Evolutionary conservation across 2,888 invertebrate species (phyloP).

Genomic region (Alloscopus bannaensis): DNA sequence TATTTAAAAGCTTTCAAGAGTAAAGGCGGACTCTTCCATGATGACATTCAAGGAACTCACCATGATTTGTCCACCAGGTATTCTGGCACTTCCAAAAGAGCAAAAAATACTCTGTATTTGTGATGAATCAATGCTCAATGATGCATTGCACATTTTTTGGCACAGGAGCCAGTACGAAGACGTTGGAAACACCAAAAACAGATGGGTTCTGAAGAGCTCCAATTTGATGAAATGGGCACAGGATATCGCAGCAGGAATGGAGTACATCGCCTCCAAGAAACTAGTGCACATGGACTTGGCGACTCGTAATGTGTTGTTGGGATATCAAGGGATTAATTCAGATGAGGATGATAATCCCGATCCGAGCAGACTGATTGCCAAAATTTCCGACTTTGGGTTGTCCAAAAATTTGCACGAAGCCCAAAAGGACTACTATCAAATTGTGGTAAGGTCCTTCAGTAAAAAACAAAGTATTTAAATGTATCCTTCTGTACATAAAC

Average conservation of each 20-base stretch:
- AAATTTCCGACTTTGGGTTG: slow-evolving; percentile 65
- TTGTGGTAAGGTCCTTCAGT: slow-evolving; percentile 44
- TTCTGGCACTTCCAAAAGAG: slow-evolving; percentile 2
- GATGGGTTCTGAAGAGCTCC: slow-evolving; percentile 29
- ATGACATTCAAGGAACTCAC: slow-evolving; percentile 33
- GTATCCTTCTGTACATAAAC: neutral
- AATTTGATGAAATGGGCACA: slow-evolving; percentile 60
- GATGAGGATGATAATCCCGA: neutral
- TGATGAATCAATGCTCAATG: neutral
- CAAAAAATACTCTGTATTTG: neutral
- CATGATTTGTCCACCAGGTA: neutral
- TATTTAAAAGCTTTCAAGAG: slow-evolving; percentile 17
- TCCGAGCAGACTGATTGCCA: slow-evolving; percentile 18
- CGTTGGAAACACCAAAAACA: neutral
- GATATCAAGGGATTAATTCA: neutral
- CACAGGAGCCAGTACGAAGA: too few species aligned
- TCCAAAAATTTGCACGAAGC: slow-evolving; percentile 35
- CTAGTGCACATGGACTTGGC: slow-evolving; percentile 66
- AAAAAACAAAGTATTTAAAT: too few species aligned
- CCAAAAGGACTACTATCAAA: slow-evolving; percentile 41
- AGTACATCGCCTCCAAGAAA: slow-evolving; percentile 36
- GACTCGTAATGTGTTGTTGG: slow-evolving; percentile 61
- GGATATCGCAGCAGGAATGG: slow-evolving; percentile 59
- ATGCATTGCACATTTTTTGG: neutral
- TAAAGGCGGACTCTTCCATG: slow-evolving; percentile 29